A percentile compares a stretch with the other conserved stretches of the same genome.
Conservation (phyloP, 2,797 vertebrate genomes). For the Coendou prehensilis region DNA sequence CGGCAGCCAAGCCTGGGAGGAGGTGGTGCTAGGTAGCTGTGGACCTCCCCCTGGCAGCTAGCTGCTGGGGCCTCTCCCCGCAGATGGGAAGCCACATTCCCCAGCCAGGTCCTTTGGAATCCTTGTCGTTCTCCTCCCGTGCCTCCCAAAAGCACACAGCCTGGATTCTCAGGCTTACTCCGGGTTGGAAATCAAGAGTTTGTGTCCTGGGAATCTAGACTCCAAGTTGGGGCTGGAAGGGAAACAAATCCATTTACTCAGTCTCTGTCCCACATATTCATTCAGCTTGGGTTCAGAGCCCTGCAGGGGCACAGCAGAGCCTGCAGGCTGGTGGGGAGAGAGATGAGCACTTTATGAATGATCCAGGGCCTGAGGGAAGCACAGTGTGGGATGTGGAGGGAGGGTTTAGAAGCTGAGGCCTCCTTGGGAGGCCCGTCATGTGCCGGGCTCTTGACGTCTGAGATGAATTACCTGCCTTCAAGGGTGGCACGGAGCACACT, state of each 20-base stretch:
- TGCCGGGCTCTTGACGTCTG: slow-evolving; percentile 16
- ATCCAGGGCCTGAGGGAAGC: background rate
- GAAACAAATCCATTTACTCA: slow-evolving; percentile 50
- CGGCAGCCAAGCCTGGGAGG: slow-evolving; percentile 84
- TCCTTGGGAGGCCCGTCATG: background rate
- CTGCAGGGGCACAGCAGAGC: background rate
- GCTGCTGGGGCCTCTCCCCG: slow-evolving; percentile 50
- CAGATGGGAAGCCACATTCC: background rate
- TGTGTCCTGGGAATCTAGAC: slow-evolving; percentile 54
- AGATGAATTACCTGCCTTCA: background rate
- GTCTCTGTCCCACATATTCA: background rate
- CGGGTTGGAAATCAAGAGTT: slow-evolving; percentile 19
- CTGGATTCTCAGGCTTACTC: slow-evolving; percentile 20
- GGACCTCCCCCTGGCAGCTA: slow-evolving; percentile 78
- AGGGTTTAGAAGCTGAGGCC: slow-evolving; percentile 27
- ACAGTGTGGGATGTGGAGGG: background rate
- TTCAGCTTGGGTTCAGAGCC: slow-evolving; percentile 34
- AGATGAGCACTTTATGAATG: background rate
- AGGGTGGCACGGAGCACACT: background rate
- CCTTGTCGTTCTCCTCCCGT: background rate
- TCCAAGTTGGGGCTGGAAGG: background rate
- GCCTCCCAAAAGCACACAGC: background rate
- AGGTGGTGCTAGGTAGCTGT: slow-evolving; percentile 75
- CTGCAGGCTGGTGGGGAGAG: background rate
- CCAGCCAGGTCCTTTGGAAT: background rate